Base-by-base conservation (phyloP, 2,888 invertebrate species). In the Oeneis ivallda region DNA sequence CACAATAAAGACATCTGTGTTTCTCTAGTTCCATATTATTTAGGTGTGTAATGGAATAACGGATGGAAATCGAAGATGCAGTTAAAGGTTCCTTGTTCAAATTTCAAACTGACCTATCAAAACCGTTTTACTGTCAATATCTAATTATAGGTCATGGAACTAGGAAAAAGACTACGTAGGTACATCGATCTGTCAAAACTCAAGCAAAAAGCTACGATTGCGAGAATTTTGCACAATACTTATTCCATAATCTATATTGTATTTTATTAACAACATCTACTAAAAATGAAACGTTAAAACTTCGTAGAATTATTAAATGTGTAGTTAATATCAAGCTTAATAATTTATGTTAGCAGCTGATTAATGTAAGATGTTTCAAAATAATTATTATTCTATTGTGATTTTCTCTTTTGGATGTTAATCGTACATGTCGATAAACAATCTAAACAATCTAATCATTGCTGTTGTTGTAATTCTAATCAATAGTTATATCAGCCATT, bases 401-500 rank as follows among this genome's bases (percentile, higher is more conserved):
- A 45, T 45, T 57, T n/a, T 45, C 32, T 32, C 39, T 54, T 54
- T 41, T 39, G 13, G 17, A 41, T 37, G 10, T 37, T 54, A 37
- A 3, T 37, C 37, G 37, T 37, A 37, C 5, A 11, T 11, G 9
- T 54, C 9, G 9, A 15, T 45, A 45, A 15, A 7, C 15, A n/a
- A 15, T 15, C n/a, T n/a, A 15, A 7, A n/a, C n/a, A n/a, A n/a
- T n/a, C n/a, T 58, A 43, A 47, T 66, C 59, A 61, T 60, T 54
- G 67, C 60, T 41, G 39, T 32, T 62, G 57, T 54, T 37, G 37
- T 54, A n/a, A n/a, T 66, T 64, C 47, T 49, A 65, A 85, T 91
- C 88, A 81, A 80, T 84, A 80, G 91, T 92, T 88, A 92, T 91
- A 85, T 70, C 92, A 92, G 92, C 92, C 92, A 92, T 92, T 85